Conservation (phyloP, 2,797 vertebrate genomes). For the Craterocephalus amniculus region DNA sequence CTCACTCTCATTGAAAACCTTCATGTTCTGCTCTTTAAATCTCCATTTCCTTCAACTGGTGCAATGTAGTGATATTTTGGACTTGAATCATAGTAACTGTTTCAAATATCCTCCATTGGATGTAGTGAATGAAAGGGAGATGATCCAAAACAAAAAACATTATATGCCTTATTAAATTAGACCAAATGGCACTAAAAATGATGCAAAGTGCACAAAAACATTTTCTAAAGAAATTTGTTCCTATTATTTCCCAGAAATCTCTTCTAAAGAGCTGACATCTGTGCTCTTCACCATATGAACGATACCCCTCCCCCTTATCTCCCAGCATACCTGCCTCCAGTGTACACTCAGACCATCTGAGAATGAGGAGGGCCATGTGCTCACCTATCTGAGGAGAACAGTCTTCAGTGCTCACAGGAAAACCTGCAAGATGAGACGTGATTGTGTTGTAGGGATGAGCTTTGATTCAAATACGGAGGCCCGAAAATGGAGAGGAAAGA, state of each 20-base stretch:
- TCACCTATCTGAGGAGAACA: slow-evolving; percentile 11
- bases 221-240: background rate
- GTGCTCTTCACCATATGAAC: slow-evolving; percentile 29
- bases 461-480: background rate
- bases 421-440: slow-evolving; percentile 15
- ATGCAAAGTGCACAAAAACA: slow-evolving; percentile 4
- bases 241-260: slow-evolving; percentile 38
- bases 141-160: background rate
- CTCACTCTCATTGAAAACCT: slow-evolving; percentile 16
- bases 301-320: slow-evolving; percentile 29
- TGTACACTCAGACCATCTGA: slow-evolving; percentile 12
- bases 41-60: slow-evolving; percentile 28
- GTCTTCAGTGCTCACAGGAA: slow-evolving; percentile 14
- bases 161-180: background rate
- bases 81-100: background rate
- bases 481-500: slow-evolving; percentile 28
- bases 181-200: background rate
- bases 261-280: slow-evolving; percentile 38
- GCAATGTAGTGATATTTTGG: slow-evolving; percentile 3
- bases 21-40: slow-evolving; percentile 35
- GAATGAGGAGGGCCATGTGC: slow-evolving; percentile 38
- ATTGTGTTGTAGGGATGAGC: background rate
- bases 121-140: background rate
- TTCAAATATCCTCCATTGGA: background rate
- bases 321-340: slow-evolving; percentile 24